Evolutionary conservation across 2,113 vertebrate species (phyloP).

Genomic region (Python bivittatus): DNA sequence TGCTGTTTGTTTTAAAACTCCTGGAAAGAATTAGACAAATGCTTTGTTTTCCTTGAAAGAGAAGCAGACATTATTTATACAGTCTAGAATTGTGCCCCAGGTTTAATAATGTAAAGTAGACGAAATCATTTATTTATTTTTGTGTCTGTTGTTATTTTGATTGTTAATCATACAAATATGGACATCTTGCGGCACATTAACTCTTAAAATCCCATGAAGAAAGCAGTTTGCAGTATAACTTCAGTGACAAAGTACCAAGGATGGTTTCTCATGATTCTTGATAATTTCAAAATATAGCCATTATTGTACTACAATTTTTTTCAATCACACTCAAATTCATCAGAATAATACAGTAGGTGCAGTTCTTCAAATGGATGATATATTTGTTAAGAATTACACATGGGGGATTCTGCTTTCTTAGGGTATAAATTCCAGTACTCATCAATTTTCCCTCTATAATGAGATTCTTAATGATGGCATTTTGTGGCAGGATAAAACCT

Average conservation of each 20-base stretch:
- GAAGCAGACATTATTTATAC: background rate
- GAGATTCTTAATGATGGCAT: too few relatives aligned
- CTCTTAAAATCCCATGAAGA: background rate
- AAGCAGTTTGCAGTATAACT: background rate
- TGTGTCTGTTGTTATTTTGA: background rate
- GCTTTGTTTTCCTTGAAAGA: conserved; percentile 13
- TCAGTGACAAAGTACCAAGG: background rate
- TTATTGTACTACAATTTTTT: background rate
- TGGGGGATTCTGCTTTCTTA: too few relatives aligned
- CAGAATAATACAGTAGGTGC: background rate
- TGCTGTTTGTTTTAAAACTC: conserved; percentile 10
- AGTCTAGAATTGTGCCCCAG: background rate
- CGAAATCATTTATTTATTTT: background rate
- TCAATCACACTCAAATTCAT: background rate
- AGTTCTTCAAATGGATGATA: background rate
- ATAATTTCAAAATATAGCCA: background rate
- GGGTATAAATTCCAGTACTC: background rate
- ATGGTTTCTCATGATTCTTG: background rate
- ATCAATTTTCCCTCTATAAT: background rate
- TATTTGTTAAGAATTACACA: background rate
- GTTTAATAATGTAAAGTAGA: background rate
- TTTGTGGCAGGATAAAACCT: too few relatives aligned
- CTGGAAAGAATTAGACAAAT: conserved; percentile 17
- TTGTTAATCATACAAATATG: background rate
- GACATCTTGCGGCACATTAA: background rate